Evolutionary conservation across 1,140 invertebrate species (phyloP).

Genomic region (Micrasema minimum): DNA sequence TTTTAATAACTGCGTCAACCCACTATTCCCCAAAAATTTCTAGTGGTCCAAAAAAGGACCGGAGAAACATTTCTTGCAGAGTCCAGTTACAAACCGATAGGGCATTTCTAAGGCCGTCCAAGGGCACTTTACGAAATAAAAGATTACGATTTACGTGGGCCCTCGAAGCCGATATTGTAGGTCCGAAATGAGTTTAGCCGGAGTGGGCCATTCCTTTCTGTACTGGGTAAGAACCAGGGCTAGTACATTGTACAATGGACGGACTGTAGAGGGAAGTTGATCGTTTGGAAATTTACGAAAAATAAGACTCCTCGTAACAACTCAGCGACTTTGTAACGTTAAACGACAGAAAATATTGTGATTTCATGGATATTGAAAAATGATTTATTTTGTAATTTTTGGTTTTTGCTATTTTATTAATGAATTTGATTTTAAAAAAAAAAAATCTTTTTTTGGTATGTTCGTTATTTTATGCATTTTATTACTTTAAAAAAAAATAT

Average conservation of each 20-base stretch:
- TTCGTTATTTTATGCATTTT: no score
- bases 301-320: constrained; percentile 1
- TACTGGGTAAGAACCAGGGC: constrained; percentile 5
- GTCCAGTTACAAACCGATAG: constrained; percentile 24
- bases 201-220: constrained; percentile 10
- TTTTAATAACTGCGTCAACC: no score
- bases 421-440: no score
- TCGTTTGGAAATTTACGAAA: constrained; percentile 38
- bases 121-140: constrained; percentile 39
- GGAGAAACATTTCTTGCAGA: constrained; percentile 13
- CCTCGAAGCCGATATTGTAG: constrained; percentile 12
- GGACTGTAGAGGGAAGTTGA: constrained; percentile 11
- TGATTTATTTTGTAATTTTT: no score
- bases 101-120: constrained; percentile 27
- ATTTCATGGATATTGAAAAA: no score
- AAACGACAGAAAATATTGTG: no score
- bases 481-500: no score
- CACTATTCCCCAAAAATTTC: no score
- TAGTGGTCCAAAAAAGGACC: no score
- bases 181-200: constrained; percentile 21
- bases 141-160: constrained; percentile 32
- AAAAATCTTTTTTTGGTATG: no score
- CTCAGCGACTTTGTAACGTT: no score
- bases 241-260: constrained; percentile 13
- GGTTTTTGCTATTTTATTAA: no score